A percentile compares a stretch with the other conserved stretches of the same genome.
phyloP scores from a whole-genome alignment of 2,113 vertebrate genomes.

The Actenoides lindsayi region DNA sequence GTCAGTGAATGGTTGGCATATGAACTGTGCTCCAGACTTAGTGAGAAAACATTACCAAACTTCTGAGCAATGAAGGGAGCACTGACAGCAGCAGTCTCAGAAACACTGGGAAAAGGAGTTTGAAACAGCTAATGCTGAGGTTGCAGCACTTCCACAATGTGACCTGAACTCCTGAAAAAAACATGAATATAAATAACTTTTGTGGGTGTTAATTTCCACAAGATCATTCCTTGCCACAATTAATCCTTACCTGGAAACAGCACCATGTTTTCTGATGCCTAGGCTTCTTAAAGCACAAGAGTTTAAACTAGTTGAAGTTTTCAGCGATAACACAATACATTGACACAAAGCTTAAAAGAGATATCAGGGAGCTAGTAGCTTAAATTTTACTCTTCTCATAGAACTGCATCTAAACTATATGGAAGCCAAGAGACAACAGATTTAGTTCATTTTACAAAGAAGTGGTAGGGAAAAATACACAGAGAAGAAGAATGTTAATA shows the following conservation, averaged over 20 bases:
- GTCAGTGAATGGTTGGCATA: no score
- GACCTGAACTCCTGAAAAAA: background rate
- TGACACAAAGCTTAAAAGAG: background rate
- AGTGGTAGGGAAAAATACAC: background rate
- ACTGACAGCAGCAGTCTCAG: fast-evolving
- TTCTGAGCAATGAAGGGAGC: background rate
- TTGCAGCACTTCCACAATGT: background rate
- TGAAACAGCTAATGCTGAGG: fast-evolving
- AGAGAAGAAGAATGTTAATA: background rate
- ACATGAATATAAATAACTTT: background rate
- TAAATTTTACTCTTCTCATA: background rate
- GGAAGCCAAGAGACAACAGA: background rate
- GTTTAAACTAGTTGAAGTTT: background rate
- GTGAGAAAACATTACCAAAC: background rate
- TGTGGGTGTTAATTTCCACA: background rate
- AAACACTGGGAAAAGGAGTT: fast-evolving
- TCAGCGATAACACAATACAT: background rate
- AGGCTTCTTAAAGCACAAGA: background rate
- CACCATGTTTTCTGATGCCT: background rate
- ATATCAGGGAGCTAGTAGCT: background rate
- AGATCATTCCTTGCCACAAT: fast-evolving
- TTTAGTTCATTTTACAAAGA: background rate
- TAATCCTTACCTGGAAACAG: background rate
- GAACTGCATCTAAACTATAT: background rate
- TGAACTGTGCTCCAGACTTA: background rate